Evolutionary conservation across 2,113 vertebrate species (phyloP), one percentile per base, ranked within the genome.

Genomic region (Tyrannus savana): DNA sequence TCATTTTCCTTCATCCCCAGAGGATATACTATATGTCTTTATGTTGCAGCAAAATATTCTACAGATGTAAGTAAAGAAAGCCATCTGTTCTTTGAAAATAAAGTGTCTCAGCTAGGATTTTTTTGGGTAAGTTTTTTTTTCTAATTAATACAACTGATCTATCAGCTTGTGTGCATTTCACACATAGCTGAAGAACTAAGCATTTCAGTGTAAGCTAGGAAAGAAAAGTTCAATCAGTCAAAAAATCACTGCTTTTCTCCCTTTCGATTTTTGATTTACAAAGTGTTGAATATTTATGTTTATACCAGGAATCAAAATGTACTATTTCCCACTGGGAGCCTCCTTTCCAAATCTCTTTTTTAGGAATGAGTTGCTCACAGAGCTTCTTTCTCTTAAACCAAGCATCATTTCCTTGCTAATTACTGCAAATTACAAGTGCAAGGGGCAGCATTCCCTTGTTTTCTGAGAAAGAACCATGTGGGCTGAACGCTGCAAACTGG

Each of bases 31-130:
- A 56, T 55, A 53, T 50, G 42, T 50, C 33, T 96, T 94, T 92
- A 93, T 60, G 42, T 66, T 79, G 41, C 62, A 89, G 64, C 44
- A 95, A 84, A 89, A 87, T 71, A 83, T 69, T 80, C 76, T 58
- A 59, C 35, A 60, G 87, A 78, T 27, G 3, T 84, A 72, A 91
- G 88, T 83, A 88, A 71, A 37, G 41, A 87, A 94, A 87, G 35
- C 76, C 86, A 87, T 95, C 84, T 92, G 93, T 87, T 95, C 93
- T 72, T 78, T 60, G 73, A 78, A 88, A 88, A 63, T 16, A 63
- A 71, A 89, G 14, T 75, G 60, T 47, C n/a, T 93, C 56, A 55
- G 44, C 14, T 41, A 73, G n/a, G 73, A 60, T n/a, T 74, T 84
- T 87, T 81, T 71, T 7, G 1, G 0, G 8, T 67, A 46, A 7